Base-by-base conservation (phyloP, 2,113 vertebrate genomes). In the Eudyptes chrysolophus region DNA sequence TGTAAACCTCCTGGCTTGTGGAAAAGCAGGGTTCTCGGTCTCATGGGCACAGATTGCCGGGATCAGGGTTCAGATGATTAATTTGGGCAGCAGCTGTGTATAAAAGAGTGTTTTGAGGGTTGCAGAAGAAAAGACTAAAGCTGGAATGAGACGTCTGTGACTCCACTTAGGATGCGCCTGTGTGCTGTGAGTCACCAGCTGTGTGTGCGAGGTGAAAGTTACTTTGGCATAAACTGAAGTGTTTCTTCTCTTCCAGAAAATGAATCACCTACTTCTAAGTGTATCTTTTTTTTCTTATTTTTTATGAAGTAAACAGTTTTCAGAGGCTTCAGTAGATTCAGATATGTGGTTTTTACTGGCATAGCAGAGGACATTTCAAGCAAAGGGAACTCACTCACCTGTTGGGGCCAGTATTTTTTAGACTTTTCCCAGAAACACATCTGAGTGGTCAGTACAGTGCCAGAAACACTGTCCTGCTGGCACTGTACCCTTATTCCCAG, bases 111-210 rank as follows among this genome's bases (percentile, higher is more conserved):
- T 76, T 94, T 81, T 90, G 78, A 77, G 32, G 38, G 25, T 64
- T 93, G 38, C 57, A 75, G 36, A 90, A 79, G 61, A 69, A 52
- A 76, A 84, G 24, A 26, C 52, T 71, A n/a, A 65, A 71, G 49
- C 49, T 66, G 76, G 38, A 95, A 60, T 51, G 74, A 89, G 29
- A 26, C 16, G 55, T 40, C 55, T 84, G 54, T 76, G 82, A 68
- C 71, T 94, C n/a, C 48, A 26, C 40, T 91, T 69, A 52, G 25
- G 77, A 84, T 90, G 70, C 0, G 65, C 64, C 42, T 84, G 49
- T 69, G 68, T 78, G 64, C 86, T 94, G 18, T 97, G 96, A 97
- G 89, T 97, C 93, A 96, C 87, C 6, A 22, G 36, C 84, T 70
- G 55, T 68, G 68, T 76, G 64, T 64, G 57, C 7, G 74, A 93